A percentile compares a stretch with the other conserved stretches of the same genome.
These are phyloP conservation scores for Orchestia grillus DNA, from an alignment of 1,140 invertebrate genomes.

Conservation along the genomic window DNA sequence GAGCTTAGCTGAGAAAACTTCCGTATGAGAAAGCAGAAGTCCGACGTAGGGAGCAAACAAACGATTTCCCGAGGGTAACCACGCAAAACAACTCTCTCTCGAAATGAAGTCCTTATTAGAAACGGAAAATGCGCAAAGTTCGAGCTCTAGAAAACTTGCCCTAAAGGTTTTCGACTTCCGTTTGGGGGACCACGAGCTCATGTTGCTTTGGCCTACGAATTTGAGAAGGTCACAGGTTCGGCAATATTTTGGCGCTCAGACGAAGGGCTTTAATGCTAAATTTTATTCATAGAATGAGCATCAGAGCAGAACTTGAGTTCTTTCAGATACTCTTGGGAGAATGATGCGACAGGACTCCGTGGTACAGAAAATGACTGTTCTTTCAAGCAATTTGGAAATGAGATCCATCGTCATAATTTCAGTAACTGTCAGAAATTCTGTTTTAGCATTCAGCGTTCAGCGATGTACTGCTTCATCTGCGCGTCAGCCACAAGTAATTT, in stretches of 20 bases:
- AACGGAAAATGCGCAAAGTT: not conserved
- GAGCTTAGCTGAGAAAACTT: not conserved
- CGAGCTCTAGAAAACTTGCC: not conserved
- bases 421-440: not conserved
- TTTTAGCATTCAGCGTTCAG: not conserved
- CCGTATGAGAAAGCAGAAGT: not conserved
- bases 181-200: not conserved
- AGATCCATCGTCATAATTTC: not conserved
- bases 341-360: not conserved
- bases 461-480: not conserved
- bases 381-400: not conserved
- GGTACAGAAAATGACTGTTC: not conserved
- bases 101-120: constrained; percentile 9
- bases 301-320: not conserved
- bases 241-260: not conserved
- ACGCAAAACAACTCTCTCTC: not conserved
- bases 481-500: not conserved
- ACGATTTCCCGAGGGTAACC: not conserved
- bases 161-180: not conserved
- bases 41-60: not conserved
- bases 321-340: not conserved
- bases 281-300: not conserved
- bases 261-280: not conserved
- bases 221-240: not conserved
- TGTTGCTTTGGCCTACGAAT: not conserved